Conservation (phyloP, 2,113 vertebrate genomes). For the Grantiella picta region DNA sequence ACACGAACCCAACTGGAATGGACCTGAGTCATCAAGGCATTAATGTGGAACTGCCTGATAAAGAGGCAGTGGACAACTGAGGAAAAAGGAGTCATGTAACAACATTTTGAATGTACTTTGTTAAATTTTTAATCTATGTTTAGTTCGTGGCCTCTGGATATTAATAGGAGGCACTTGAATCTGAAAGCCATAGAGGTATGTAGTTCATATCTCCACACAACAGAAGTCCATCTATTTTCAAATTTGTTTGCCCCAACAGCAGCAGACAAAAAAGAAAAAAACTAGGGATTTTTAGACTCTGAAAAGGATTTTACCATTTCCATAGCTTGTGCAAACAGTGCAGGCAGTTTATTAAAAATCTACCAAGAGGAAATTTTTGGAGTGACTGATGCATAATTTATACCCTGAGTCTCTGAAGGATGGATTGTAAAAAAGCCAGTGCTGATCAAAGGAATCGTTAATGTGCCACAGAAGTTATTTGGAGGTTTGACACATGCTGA, state of each 20-base stretch:
- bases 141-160: neutral
- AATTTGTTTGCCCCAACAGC: neutral
- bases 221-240: neutral
- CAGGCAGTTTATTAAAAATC: slow-evolving; percentile 35
- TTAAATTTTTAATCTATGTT: neutral
- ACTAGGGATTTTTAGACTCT: neutral
- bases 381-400: slow-evolving; percentile 64
- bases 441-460: slow-evolving; percentile 63
- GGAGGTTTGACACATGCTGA: slow-evolving; percentile 43
- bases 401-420: slow-evolving; percentile 25
- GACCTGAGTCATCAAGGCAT: neutral
- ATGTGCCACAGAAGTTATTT: neutral
- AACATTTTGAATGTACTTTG: neutral
- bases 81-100: neutral
- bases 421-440: slow-evolving; percentile 40
- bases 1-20: neutral
- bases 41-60: neutral
- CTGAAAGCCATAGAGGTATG: neutral
- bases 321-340: neutral
- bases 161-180: neutral
- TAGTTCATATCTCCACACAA: neutral
- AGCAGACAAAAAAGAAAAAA: neutral
- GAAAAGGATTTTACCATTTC: neutral
- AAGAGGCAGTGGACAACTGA: neutral
- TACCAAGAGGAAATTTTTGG: slow-evolving; percentile 49